Conservation (phyloP, 1,140 invertebrate genomes). For the Ooceraea biroi region DNA sequence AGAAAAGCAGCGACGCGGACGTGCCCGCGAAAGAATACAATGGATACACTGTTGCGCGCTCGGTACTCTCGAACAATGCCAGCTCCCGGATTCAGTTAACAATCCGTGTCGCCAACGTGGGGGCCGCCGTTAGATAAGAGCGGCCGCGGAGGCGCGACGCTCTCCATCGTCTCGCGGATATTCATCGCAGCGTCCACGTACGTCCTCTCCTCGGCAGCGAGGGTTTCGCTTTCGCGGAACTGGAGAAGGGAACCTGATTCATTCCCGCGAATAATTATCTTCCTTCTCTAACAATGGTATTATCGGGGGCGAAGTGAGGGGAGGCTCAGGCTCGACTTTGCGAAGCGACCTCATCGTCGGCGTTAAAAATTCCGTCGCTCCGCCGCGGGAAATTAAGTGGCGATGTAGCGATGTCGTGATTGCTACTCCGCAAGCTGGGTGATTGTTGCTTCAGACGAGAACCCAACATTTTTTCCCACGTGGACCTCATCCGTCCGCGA, state of each 20-base stretch:
- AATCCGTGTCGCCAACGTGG: slow-evolving; percentile 76
- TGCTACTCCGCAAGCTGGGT: no score
- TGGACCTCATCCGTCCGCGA: slow-evolving; percentile 23
- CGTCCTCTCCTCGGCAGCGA: slow-evolving; percentile 46
- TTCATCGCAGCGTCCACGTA: slow-evolving; percentile 22
- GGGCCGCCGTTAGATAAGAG: slow-evolving; percentile 76
- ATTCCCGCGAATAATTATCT: slow-evolving; percentile 7
- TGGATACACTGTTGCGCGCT: slow-evolving; percentile 75
- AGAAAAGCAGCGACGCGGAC: slow-evolving; percentile 55
- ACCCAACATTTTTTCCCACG: not conserved
- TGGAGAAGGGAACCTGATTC: no score
- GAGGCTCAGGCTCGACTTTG: no score
- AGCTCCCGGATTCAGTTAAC: slow-evolving; percentile 78
- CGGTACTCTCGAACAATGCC: slow-evolving; percentile 76
- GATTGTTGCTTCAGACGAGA: not conserved
- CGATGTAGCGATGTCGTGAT: no score
- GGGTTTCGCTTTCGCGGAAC: not conserved
- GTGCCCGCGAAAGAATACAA: slow-evolving; percentile 74
- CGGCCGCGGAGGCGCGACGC: slow-evolving; percentile 49
- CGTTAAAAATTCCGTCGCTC: not conserved
- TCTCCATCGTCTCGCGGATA: slow-evolving; percentile 46
- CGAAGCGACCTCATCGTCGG: not conserved
- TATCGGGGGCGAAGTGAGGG: slow-evolving; percentile 16
- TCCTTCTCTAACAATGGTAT: slow-evolving; percentile 39
- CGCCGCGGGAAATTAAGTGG: no score